These are phyloP conservation scores for Camponotus fellah DNA, from an alignment of 2,888 invertebrate genomes.

Conservation along the genomic window DNA sequence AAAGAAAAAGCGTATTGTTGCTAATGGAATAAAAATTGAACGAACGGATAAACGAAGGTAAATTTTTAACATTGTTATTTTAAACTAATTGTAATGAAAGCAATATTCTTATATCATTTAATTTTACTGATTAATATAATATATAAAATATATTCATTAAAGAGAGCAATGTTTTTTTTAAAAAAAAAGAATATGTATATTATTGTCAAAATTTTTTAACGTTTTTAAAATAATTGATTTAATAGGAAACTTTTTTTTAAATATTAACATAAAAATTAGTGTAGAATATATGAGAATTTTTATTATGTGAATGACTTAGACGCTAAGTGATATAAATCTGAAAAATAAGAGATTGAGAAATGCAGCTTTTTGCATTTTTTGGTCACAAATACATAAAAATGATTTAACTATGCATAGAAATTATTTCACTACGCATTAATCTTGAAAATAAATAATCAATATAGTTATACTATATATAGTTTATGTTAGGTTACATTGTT, in stretches of 20 bases:
- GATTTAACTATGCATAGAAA: no score
- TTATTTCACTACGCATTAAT: no score
- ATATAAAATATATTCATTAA: background rate
- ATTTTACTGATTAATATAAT: background rate
- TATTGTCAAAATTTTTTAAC: background rate
- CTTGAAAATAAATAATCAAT: no score
- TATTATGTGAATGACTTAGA: background rate
- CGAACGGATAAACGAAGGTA: conserved; percentile 48
- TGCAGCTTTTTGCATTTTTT: no score
- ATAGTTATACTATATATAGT: no score
- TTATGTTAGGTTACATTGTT: no score
- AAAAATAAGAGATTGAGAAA: no score
- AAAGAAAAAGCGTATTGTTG: conserved; percentile 50
- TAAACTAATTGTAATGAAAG: background rate
- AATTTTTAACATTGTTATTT: background rate
- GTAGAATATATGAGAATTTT: background rate
- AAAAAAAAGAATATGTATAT: background rate
- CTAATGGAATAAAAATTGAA: background rate
- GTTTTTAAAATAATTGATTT: background rate
- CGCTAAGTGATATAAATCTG: no score
- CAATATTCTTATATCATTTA: background rate
- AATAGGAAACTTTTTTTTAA: background rate
- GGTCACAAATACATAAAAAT: no score
- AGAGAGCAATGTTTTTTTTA: background rate
- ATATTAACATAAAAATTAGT: background rate